Evolutionary conservation across 2,888 invertebrate genomes (phyloP).

Genomic region (Cylindroiulus punctatus): DNA sequence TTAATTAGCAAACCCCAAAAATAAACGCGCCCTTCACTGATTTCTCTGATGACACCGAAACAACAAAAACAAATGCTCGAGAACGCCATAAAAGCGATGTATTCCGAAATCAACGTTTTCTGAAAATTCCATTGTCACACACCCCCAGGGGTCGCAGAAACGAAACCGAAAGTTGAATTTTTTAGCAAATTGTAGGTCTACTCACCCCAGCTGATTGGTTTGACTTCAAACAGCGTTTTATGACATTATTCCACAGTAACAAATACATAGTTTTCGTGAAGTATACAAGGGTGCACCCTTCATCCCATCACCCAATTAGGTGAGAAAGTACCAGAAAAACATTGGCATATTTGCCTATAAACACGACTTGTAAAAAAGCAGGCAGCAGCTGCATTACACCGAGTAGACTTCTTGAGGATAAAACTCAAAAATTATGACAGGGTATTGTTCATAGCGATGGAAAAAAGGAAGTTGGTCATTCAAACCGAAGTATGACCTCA

Average conservation of each 20-base stretch:
- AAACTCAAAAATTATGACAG: background rate
- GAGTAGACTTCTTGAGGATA: background rate
- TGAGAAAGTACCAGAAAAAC: background rate
- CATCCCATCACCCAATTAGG: background rate
- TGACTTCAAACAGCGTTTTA: slow-evolving; percentile 34
- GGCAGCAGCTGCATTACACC: background rate
- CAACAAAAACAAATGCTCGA: background rate
- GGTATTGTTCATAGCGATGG: slow-evolving; percentile 4
- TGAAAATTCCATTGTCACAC: background rate
- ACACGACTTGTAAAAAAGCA: background rate
- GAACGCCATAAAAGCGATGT: background rate
- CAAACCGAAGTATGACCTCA: slow-evolving; percentile 34
- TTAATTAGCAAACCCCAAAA: slow-evolving; percentile 29
- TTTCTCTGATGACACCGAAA: slow-evolving; percentile 28
- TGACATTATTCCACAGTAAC: slow-evolving; percentile 32
- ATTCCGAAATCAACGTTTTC: background rate
- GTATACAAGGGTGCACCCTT: background rate
- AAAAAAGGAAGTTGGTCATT: slow-evolving; percentile 14
- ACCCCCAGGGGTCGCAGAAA: background rate
- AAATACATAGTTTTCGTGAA: background rate
- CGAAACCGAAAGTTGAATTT: slow-evolving; percentile 12
- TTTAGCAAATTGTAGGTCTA: background rate
- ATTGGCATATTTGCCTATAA: background rate
- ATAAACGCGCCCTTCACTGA: slow-evolving; percentile 29
- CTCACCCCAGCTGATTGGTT: slow-evolving; percentile 45